Conservation (phyloP, 2,797 vertebrate species). For the Pampus argenteus region DNA sequence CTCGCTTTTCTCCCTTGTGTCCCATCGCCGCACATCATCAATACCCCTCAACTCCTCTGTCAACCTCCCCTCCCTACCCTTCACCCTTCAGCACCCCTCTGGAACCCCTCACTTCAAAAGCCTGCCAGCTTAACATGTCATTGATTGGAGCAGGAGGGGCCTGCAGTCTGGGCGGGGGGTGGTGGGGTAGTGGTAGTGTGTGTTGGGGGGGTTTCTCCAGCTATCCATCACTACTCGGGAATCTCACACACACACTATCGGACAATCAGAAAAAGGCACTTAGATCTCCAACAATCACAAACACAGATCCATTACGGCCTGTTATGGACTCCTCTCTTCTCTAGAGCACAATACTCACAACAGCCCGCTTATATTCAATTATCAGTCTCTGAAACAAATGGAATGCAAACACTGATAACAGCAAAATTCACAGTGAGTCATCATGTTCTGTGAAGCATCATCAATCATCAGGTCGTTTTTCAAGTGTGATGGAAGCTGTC, state of each 20-base stretch:
- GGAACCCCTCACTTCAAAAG: slow-evolving; percentile 76
- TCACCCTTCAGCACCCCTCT: slow-evolving; percentile 58
- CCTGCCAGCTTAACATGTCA: slow-evolving; percentile 79
- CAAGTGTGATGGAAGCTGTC: slow-evolving; percentile 10
- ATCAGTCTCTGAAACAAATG: slow-evolving; percentile 31
- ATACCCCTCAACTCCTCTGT: slow-evolving; percentile 71
- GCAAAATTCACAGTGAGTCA: slow-evolving; percentile 28
- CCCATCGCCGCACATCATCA: slow-evolving; percentile 79
- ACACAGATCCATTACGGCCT: slow-evolving; percentile 27
- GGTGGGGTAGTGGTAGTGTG: slow-evolving; percentile 9
- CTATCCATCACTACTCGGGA: slow-evolving; percentile 56
- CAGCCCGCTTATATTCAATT: slow-evolving; percentile 33
- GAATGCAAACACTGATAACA: slow-evolving; percentile 53
- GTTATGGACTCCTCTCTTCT: slow-evolving; percentile 12
- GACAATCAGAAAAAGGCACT: slow-evolving; percentile 45
- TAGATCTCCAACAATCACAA: slow-evolving; percentile 7
- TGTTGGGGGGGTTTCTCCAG: slow-evolving; percentile 16
- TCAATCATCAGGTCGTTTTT: slow-evolving; percentile 31
- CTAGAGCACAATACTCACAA: no score
- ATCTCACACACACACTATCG: slow-evolving; percentile 45
- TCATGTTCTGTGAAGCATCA: slow-evolving; percentile 10
- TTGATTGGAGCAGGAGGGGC: slow-evolving; percentile 74
- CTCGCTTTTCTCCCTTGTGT: slow-evolving; percentile 62
- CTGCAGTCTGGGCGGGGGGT: slow-evolving; percentile 36
- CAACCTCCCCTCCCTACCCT: slow-evolving; percentile 13